Conservation (phyloP, 2,797 vertebrate species). For the Carcharodon carcharias region DNA sequence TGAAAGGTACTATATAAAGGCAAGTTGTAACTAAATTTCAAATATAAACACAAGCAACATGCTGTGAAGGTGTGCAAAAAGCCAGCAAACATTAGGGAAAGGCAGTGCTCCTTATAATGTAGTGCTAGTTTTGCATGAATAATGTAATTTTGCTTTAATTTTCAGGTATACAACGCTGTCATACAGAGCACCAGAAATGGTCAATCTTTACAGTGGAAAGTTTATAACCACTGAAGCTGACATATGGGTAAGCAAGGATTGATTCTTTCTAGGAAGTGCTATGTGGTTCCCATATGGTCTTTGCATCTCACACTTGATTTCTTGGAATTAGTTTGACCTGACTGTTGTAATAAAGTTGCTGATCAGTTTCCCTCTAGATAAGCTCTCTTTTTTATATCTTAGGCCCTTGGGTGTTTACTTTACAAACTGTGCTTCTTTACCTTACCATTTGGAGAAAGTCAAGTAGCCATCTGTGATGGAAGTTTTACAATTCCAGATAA, state of each 20-base stretch:
- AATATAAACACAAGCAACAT: neutral
- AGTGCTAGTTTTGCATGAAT: neutral
- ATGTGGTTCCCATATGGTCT: neutral
- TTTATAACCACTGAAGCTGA: constrained; percentile 93
- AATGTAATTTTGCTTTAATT: constrained; percentile 42
- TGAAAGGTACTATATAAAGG: neutral
- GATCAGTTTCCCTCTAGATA: neutral
- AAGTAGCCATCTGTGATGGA: constrained; percentile 96
- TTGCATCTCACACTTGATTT: neutral
- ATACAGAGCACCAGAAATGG: constrained; percentile 96
- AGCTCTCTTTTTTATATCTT: constrained; percentile 36
- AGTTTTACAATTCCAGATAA: constrained; percentile 96
- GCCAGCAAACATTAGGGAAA: neutral
- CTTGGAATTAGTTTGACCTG: neutral
- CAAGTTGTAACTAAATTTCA: neutral
- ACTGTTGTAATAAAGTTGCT: neutral
- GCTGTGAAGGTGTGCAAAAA: neutral
- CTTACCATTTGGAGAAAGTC: constrained; percentile 93
- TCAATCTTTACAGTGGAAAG: constrained; percentile 88
- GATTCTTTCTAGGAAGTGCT: neutral
- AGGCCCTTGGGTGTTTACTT: constrained; percentile 96
- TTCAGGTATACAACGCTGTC: constrained; percentile 92
- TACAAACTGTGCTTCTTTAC: constrained; percentile 98
- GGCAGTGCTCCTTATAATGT: neutral
- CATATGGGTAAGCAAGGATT: constrained; percentile 78